phyloP scores from a whole-genome alignment of 1,140 invertebrate species.

The Atta colombica region DNA sequence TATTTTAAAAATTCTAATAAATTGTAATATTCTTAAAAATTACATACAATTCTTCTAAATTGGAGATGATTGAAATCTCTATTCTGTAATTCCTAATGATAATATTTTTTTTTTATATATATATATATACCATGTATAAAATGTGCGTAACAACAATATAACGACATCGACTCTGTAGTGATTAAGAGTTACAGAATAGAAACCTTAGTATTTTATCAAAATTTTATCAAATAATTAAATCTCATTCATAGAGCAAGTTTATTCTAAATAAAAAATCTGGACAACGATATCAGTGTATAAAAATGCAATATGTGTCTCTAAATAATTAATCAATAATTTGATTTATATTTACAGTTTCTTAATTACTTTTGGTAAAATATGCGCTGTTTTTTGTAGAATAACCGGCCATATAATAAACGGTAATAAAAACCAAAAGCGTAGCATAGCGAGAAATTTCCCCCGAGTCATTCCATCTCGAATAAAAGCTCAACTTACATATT shows the following conservation, averaged over 20 bases:
- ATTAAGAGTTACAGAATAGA: too few relatives aligned
- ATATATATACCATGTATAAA: too few relatives aligned
- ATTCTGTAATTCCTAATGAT: too few relatives aligned
- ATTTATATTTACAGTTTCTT: neutral
- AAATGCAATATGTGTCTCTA: neutral
- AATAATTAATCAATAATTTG: constrained; percentile 34
- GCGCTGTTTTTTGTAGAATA: neutral
- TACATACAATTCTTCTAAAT: neutral
- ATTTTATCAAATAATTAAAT: neutral
- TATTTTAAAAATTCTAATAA: neutral
- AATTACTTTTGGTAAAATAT: neutral
- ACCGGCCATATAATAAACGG: constrained; percentile 26
- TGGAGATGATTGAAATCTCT: too few relatives aligned
- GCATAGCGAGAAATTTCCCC: constrained; percentile 49
- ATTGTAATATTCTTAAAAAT: neutral
- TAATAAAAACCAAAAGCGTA: constrained; percentile 48
- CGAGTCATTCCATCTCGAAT: constrained; percentile 57
- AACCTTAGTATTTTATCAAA: neutral
- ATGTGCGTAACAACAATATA: too few relatives aligned
- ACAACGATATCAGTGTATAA: neutral
- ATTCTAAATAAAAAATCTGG: neutral
- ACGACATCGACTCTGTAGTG: too few relatives aligned
- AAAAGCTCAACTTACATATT: constrained; percentile 61
- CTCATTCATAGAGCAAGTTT: neutral
- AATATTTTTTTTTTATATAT: too few relatives aligned